Base-by-base conservation (phyloP, 2,113 vertebrate species). In the Rhineura floridana region DNA sequence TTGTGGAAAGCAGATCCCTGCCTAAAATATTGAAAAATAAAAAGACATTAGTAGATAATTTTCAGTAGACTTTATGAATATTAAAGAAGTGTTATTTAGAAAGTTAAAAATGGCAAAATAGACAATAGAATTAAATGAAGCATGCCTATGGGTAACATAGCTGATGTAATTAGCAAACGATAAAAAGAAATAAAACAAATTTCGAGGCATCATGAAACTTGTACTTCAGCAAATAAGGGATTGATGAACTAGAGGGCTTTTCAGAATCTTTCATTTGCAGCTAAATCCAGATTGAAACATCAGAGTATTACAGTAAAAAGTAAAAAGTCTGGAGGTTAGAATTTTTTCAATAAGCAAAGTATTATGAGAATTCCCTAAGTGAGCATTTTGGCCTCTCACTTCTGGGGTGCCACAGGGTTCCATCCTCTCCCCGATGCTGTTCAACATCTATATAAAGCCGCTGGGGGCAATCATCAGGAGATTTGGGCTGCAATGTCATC, bases 351-450 rank as follows among this genome's bases (percentile, higher is more conserved):
- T 95, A 94, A 96, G 83, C 36, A 21, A 94, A 93, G 91, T 93
- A 95, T 96, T 96, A 95, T 94, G 95, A 97, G 89, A 93, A 94
- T 84, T 90, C 86, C 95, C 93, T 96, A 95, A 96, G 90, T 88
- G 93, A 95, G 94, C 96, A 96, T 63, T 96, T 96, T 96, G 96
- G n/a, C n/a, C n/a, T n/a, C n/a, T n/a, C n/a, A n/a, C n/a, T n/a
- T n/a, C n/a, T n/a, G n/a, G n/a, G n/a, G n/a, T n/a, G n/a, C n/a
- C n/a, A n/a, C n/a, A n/a, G n/a, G n/a, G n/a, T n/a, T n/a, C n/a
- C n/a, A n/a, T n/a, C n/a, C n/a, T n/a, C n/a, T n/a, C n/a, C n/a
- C n/a, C n/a, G n/a, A n/a, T n/a, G n/a, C n/a, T n/a, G n/a, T n/a
- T n/a, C n/a, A n/a, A n/a, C n/a, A n/a, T n/a, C n/a, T n/a, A n/a